Percentiles rank a stretch among this genome's conserved stretches.
Evolutionary conservation across 2,113 vertebrate species (phyloP).

Genomic region (Coracopsis vasa): DNA sequence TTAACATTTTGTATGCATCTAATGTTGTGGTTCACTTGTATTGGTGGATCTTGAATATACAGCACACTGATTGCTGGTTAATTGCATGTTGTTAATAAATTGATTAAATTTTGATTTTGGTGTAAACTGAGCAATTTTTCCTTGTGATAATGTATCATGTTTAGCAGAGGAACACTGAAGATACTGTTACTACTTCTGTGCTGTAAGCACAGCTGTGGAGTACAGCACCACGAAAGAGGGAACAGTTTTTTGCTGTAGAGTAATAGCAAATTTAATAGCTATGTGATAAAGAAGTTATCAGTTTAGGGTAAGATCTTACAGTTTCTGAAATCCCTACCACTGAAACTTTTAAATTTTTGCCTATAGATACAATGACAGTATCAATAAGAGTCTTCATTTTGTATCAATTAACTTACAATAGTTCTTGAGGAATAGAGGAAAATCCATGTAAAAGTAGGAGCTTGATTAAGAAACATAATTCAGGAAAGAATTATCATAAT

Average conservation of each 20-base stretch:
- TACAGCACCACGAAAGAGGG: not conserved
- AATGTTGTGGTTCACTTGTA: not conserved
- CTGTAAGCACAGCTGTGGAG: not conserved
- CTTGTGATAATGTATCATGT: fast-evolving
- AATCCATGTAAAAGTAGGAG: not conserved
- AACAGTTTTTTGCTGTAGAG: not conserved
- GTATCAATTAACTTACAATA: not conserved
- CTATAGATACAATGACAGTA: not conserved
- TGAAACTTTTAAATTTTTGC: not conserved
- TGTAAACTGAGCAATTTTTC: not conserved
- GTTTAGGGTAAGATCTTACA: not conserved
- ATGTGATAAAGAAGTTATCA: not conserved
- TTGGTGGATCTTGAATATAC: not conserved
- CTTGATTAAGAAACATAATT: not conserved
- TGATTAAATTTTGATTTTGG: not conserved
- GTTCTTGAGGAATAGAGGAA: not conserved
- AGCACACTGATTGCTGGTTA: not conserved
- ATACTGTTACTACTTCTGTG: not conserved
- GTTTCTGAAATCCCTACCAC: not conserved
- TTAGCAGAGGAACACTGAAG: not conserved
- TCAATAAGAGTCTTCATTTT: not conserved
- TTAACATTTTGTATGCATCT: not conserved
- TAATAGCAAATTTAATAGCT: not conserved
- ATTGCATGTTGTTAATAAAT: not conserved
- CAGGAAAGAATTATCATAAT: not conserved